Evolutionary conservation across 2,113 vertebrate genomes (phyloP), one percentile per base, ranked within the genome.

Genomic region (Ceyx melanurus): DNA sequence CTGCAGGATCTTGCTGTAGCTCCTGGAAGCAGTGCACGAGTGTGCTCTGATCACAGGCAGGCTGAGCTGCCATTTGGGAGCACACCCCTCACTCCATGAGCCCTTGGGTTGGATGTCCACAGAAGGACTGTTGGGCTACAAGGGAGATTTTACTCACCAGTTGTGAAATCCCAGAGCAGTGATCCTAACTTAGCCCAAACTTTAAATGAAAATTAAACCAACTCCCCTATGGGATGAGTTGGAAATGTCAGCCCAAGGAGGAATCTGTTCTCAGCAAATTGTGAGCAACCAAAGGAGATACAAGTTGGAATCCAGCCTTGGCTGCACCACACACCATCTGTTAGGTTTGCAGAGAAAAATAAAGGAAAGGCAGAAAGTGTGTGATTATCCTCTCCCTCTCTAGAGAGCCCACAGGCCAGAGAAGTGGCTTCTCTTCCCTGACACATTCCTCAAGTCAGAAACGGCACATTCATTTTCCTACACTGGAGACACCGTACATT

Each of bases 161-260:
- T 67, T 94, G 84, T 21, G 5, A 89, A 93, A 96, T 72, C 62
- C 42, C 54, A 89, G 46, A 92, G 54, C 33, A 86, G 70, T 45
- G 74, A 57, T 76, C 77, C 81, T 78, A 93, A 71, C 45, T 93
- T 74, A 92, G 81, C 50, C 1, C 6, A 87, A 96, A 89, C 77
- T 70, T 90, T 76, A 93, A 90, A 76, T 61, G 48, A 93, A 90
- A 92, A 89, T 94, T 89, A 79, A 94, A 89, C 86, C 45, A 92
- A 90, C 74, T 65, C 56, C 81, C 89, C 77, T 91, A 92, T 92
- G 93, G 81, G 86, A 86, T 76, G 71, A 86, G 70, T 90, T 75
- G 60, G 89, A 96, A 96, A 96, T 94, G 95, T 94, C 93, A 96
- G 81, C 77, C 81, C 83, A 87, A 92, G 75, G 74, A 96, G 80